Base-by-base conservation (phyloP, 2,888 invertebrate genomes). In the Adineta ricciae region DNA sequence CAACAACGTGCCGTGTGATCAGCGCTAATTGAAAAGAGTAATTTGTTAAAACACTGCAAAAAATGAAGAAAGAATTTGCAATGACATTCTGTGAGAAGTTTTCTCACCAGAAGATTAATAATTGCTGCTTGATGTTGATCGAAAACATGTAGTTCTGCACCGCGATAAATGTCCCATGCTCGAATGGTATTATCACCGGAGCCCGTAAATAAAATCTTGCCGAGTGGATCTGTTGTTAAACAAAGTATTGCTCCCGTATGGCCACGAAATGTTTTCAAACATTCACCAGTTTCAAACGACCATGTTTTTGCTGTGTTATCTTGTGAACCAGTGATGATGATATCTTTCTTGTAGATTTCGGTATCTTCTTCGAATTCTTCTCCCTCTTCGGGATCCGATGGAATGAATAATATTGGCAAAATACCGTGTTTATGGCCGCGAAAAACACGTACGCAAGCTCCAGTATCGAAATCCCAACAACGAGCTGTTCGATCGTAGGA, bases 1-100 rank as follows among this genome's bases (percentile, higher is more conserved):
- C 92, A 92, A n/a, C 91, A 90, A 84, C 91, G 87, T 4, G 90
- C 92, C 3, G 91, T 91, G 86, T 90, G 90, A 87, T 92, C 92
- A 0, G 91, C 89, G 86, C 91, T 91, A n/a, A 91, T 91, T 0
- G 91, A 90, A 88, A 91, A 92, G 87, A 92, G 87, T 83, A 92
- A 90, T 86, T 91, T 90, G 87, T 91, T 91, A n/a, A 90, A 88
- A 4, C 91, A 89, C 90, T 91, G 84, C n/a, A 32, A 82, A 86
- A 32, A 72, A 52, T 54, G 56, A 72, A 0, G 16, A 73, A 49
- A 73, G 14, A 9, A n/a, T 16, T 8, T 27, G 56, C 2, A 64
- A 24, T 4, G 4, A n/a, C n/a, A 27, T 64, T 64, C 8, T 64
- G 24, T 21, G 2, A 24, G 8, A 2, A 84, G 19, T 32, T 24